Conservation (phyloP, 2,797 vertebrate species). For the Ambastaia sidthimunki region DNA sequence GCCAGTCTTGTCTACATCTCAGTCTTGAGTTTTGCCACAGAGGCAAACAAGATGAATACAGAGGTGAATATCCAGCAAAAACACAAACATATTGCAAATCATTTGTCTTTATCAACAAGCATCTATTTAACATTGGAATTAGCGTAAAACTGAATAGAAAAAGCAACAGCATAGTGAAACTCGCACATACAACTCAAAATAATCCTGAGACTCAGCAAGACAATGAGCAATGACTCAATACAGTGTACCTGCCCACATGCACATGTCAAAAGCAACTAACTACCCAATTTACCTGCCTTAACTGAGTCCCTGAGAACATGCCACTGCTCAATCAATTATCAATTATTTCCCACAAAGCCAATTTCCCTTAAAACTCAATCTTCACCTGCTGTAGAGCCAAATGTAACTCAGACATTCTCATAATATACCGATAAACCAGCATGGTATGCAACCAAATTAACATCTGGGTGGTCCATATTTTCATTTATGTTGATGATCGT, state of each 20-base stretch:
- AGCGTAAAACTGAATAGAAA: constrained; percentile 7
- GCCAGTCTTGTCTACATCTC: constrained; percentile 78
- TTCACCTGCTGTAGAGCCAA: constrained; percentile 41
- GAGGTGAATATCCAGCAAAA: constrained; percentile 46
- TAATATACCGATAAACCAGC: constrained; percentile 31
- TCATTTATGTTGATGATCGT: constrained; percentile 32
- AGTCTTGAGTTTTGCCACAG: not conserved
- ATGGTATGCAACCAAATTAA: constrained; percentile 32
- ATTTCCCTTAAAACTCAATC: constrained; percentile 37
- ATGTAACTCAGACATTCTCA: constrained; percentile 14
- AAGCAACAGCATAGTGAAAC: constrained; percentile 2
- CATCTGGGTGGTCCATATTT: constrained; percentile 45
- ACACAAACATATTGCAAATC: constrained; percentile 47
- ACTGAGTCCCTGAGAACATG: constrained; percentile 39
- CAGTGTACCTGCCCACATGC: constrained; percentile 36
- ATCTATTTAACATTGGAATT: constrained; percentile 42
- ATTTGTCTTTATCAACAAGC: constrained; percentile 41
- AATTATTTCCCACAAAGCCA: constrained; percentile 49
- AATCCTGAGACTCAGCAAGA: constrained; percentile 42
- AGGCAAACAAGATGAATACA: constrained; percentile 28
- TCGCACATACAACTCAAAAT: not conserved
- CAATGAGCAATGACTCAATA: constrained; percentile 48
- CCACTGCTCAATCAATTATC: constrained; percentile 51
- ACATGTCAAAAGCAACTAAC: constrained; percentile 52
- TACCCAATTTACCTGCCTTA: constrained; percentile 49